Conservation (phyloP, 2,888 invertebrate genomes). For the Papilio elwesi region DNA sequence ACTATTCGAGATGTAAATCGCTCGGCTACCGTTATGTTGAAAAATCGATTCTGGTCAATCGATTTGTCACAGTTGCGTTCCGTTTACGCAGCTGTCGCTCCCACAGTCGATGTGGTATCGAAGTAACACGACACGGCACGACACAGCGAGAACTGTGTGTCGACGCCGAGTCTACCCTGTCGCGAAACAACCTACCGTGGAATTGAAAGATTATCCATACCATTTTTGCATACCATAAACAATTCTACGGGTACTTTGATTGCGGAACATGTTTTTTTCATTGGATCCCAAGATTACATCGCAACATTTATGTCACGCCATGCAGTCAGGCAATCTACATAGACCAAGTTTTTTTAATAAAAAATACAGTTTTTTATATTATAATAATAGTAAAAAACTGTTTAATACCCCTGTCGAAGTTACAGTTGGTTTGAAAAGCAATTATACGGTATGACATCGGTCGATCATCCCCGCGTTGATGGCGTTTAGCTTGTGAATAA, state of each 20-base stretch:
- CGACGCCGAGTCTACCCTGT: constrained; percentile 60
- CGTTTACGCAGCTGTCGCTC: constrained; percentile 73
- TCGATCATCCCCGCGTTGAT: constrained; percentile 25
- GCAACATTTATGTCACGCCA: constrained; percentile 48
- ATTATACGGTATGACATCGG: constrained; percentile 34
- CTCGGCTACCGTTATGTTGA: constrained; percentile 80
- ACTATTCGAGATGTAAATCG: constrained; percentile 80
- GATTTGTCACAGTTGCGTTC: constrained; percentile 78
- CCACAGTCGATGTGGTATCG: constrained; percentile 65
- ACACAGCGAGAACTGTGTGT: constrained; percentile 46
- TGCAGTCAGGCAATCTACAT: constrained; percentile 45
- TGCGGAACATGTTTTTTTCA: constrained; percentile 49
- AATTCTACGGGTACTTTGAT: constrained; percentile 50
- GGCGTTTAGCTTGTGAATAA: constrained; percentile 9
- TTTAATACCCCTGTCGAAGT: constrained; percentile 27
- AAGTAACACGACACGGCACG: constrained; percentile 28
- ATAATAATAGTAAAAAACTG: constrained; percentile 2
- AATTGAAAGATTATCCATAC: constrained; percentile 69
- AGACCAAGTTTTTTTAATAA: constrained; percentile 20
- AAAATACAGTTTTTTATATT: background rate
- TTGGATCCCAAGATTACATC: constrained; percentile 44
- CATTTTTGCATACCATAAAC: constrained; percentile 61
- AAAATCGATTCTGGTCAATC: constrained; percentile 80
- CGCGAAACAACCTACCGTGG: constrained; percentile 68
- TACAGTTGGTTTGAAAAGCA: constrained; percentile 32